Evolutionary conservation across 2,888 invertebrate species (phyloP), one percentile per base, ranked within the genome.

Genomic region (Drosophila limbata): DNA sequence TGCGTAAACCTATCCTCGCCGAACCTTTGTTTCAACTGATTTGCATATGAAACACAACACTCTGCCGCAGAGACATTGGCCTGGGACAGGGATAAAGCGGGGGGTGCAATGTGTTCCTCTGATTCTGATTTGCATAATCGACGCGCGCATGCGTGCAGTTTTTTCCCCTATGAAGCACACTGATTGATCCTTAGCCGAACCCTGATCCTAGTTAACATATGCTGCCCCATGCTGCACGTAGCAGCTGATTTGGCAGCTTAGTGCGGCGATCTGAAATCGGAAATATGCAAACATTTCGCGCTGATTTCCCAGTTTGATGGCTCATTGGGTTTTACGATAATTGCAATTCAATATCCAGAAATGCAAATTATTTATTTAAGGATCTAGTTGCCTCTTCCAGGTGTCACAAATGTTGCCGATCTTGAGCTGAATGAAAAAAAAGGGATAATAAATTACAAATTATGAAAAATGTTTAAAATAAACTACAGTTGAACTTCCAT

Each of bases 1-100:
- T 75, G 78, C 79, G 83, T 81, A 82, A 86, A 84, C 80, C 84
- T 78, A 84, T 89, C 73, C 81, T 80, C 48, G 47, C 21, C 9
- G 60, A 59, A 37, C 31, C 62, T 55, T 73, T 78, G 55, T 69
- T 47, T 53, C 45, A 50, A 57, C 73, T 73, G 69, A 90, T 89
- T 89, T 90, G 88, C 89, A 89, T 90, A 83, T 89, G 88, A 89
- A 90, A 82, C 73, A 72, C 66, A 84, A 70, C 69, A 74, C 71
- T 75, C 67, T 19, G 15, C 42, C 9, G 13, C 9, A 35, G 17
- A 19, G 28, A 10, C 31, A 13, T 39, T 21, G 10, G 3, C 1
- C 25, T 0, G 13, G 35, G 15, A 1, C 4, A 57, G n/a, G 2
- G 57, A 2, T 11, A 2, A 11, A 6, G 19, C 42, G 13, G 4